Base-by-base conservation (phyloP, 2,113 vertebrate species). In the Oxygymnocypris stewartii region DNA sequence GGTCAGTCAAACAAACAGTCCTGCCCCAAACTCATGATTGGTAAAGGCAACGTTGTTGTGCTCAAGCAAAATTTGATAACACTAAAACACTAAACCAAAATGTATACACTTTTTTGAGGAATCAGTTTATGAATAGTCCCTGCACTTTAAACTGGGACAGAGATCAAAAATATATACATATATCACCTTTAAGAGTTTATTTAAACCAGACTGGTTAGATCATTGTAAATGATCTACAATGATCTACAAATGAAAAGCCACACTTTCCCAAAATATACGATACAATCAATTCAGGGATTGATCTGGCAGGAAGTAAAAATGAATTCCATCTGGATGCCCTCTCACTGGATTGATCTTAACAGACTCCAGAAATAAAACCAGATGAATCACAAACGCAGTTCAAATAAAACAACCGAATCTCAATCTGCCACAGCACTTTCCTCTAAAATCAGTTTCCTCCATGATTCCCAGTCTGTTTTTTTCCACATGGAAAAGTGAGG, bases 241-340 rank as follows among this genome's bases (percentile, higher is more conserved):
- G 51, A 79, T 79, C 51, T 59, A 57, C 20, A 35, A 59, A 79
- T 14, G 18, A 79, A 57, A 37, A 37, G 49, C 16, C 9, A 10
- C 14, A 59, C 2, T 40, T 79, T 79, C 77, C 18, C 51, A 40
- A 37, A 79, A 59, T 79, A 79, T 57, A 79, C 20, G 51, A 59
- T 59, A 79, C 20, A 79, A 59, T 37, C 49, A 59, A 40, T 79
- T 79, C 31, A 13, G 16, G 18, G 51, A 40, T 79, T 18, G 49
- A 59, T 40, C 51, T 79, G 77, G 51, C 77, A 79, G 51, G 51
- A 57, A 59, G 28, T 13, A 25, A 37, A 59, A 59, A 79, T 59
- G 10, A 1, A 57, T 40, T 79, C 51, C 51, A 59, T 59, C 77
- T 79, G 51, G 77, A 79, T 79, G 77, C 77, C 77, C 20, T 78